A percentile compares a stretch with the other conserved stretches of the same genome.
phyloP scores from a whole-genome alignment of 2,797 vertebrate species.

The Pseudomugil tenellus region DNA sequence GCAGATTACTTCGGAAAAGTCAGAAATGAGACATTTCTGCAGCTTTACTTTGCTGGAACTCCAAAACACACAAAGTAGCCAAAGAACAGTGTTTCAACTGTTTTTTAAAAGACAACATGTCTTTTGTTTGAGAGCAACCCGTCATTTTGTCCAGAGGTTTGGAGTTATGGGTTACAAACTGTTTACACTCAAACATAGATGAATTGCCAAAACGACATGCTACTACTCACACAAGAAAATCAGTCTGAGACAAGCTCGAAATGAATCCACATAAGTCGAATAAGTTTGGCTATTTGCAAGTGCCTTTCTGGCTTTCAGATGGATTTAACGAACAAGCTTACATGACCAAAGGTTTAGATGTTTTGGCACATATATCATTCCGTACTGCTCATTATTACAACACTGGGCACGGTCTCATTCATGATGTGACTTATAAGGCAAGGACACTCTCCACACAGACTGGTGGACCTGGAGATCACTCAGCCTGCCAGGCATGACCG shows the following conservation, averaged over 20 bases:
- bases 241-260: neutral
- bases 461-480: conserved; percentile 51
- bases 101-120: neutral
- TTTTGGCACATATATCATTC: conserved; percentile 50
- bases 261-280: conserved; percentile 19
- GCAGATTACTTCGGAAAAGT: conserved; percentile 38
- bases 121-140: conserved; percentile 4
- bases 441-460: conserved; percentile 63
- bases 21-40: neutral
- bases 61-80: neutral
- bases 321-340: conserved; percentile 41
- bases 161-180: too few species aligned
- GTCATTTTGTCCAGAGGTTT: conserved; percentile 19
- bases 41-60: neutral
- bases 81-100: neutral
- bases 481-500: conserved; percentile 70
- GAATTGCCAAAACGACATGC: conserved; percentile 15
- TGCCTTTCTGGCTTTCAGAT: conserved; percentile 33
- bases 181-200: conserved; percentile 58
- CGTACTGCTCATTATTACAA: conserved; percentile 62
- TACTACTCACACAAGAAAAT: conserved; percentile 30
- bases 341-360: conserved; percentile 34
- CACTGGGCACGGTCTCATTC: conserved; percentile 70
- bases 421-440: conserved; percentile 77
- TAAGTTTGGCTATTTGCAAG: conserved; percentile 36